phyloP scores from a whole-genome alignment of 2,888 invertebrate species.

The Smittia sp. region DNA sequence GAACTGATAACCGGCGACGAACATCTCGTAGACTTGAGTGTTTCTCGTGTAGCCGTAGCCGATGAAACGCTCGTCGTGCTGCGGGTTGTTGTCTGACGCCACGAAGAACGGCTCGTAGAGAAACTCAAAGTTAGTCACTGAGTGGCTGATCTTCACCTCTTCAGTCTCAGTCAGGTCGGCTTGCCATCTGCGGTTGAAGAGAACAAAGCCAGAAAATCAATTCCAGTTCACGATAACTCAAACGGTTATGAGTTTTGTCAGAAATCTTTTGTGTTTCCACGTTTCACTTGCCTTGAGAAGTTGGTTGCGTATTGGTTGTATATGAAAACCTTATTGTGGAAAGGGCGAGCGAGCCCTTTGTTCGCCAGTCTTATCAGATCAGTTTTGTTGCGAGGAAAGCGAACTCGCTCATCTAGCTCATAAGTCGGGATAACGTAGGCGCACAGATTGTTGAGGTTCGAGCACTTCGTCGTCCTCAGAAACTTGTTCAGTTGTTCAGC shows the following conservation, averaged over 20 bases:
- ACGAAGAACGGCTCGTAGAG: slow-evolving; percentile 92
- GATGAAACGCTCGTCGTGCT: slow-evolving; percentile 83
- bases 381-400: slow-evolving; percentile 77
- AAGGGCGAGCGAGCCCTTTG: slow-evolving; percentile 80
- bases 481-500: slow-evolving; percentile 69
- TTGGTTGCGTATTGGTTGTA: slow-evolving; percentile 91
- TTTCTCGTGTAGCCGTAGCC: slow-evolving; percentile 92
- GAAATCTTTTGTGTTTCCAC: slow-evolving; percentile 5
- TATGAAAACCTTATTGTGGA: slow-evolving; percentile 88
- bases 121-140: slow-evolving; percentile 78
- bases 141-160: slow-evolving; percentile 75
- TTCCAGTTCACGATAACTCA: slow-evolving; percentile 52
- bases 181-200: slow-evolving; percentile 56
- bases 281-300: slow-evolving; percentile 68
- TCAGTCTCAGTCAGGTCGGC: slow-evolving; percentile 59
- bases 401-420: slow-evolving; percentile 75
- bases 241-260: neutral
- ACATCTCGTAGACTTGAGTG: slow-evolving; percentile 93
- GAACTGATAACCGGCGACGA: slow-evolving; percentile 82
- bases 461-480: slow-evolving; percentile 59
- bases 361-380: slow-evolving; percentile 72
- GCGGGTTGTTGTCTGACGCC: slow-evolving; percentile 74
- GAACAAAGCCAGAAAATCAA: neutral
- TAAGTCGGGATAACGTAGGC: slow-evolving; percentile 90
- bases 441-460: slow-evolving; percentile 58